A percentile compares a stretch with the other conserved stretches of the same genome.
phyloP scores from a whole-genome alignment of 2,888 invertebrate species.

The Amiota communis region DNA sequence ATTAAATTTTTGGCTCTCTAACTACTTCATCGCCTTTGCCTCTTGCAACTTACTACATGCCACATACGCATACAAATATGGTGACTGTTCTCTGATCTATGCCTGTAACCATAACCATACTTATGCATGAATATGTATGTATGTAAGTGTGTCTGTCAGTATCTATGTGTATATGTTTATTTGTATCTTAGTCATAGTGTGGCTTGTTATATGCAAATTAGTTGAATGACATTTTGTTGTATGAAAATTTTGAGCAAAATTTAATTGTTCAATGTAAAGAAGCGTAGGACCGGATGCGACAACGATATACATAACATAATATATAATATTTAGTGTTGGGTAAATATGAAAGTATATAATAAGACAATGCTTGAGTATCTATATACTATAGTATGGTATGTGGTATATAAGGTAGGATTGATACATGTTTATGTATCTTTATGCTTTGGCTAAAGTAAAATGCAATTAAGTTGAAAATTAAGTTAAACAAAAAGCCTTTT shows the following conservation, averaged over 20 bases:
- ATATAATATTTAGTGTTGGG: too few relatives aligned
- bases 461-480: constrained; percentile 29
- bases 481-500: constrained; percentile 25
- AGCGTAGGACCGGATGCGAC: neutral
- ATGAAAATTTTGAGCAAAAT: constrained; percentile 26
- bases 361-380: too few relatives aligned
- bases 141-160: neutral
- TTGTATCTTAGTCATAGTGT: constrained; percentile 4
- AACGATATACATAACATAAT: neutral
- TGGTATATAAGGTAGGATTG: neutral
- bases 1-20: constrained; percentile 28
- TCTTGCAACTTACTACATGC: neutral
- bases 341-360: too few relatives aligned
- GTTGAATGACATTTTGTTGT: constrained; percentile 32
- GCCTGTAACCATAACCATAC: constrained; percentile 7
- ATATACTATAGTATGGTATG: too few relatives aligned
- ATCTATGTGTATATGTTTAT: neutral
- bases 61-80: constrained; percentile 7
- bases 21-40: constrained; percentile 1
- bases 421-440: constrained; percentile 1
- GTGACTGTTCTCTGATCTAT: too few relatives aligned
- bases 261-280: constrained; percentile 24
- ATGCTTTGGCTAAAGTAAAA: constrained; percentile 16
- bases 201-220: constrained; percentile 30
- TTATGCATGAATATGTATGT: neutral